phyloP scores from a whole-genome alignment of 2,888 invertebrate species.

The Eurytoma adleriae region DNA sequence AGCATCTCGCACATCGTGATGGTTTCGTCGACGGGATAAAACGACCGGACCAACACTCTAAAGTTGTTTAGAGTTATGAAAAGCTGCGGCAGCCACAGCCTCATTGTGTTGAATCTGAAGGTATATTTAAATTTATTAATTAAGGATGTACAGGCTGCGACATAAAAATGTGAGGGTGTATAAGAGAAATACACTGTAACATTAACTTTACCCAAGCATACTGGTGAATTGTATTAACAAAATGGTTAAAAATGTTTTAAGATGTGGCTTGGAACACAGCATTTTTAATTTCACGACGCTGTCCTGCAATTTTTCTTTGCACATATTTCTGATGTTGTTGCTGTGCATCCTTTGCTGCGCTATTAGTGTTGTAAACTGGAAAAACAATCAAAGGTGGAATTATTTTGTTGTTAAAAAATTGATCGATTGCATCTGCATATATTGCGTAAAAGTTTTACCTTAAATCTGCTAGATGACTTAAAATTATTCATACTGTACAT shows the following conservation, averaged over 20 bases:
- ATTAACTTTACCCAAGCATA: slow-evolving; percentile 80
- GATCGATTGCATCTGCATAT: too few relatives aligned
- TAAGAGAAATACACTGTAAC: neutral
- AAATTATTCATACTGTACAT: slow-evolving; percentile 85
- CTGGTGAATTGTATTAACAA: slow-evolving; percentile 82
- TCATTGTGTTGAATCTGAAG: slow-evolving; percentile 78
- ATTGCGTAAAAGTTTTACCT: slow-evolving; percentile 78
- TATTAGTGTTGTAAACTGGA: slow-evolving; percentile 33
- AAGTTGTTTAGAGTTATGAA: slow-evolving; percentile 79
- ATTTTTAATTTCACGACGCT: slow-evolving; percentile 26
- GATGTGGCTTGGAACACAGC: slow-evolving; percentile 76
- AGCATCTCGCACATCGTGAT: slow-evolving; percentile 77
- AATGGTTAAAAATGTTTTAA: slow-evolving; percentile 80
- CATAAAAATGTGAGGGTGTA: neutral
- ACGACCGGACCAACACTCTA: slow-evolving; percentile 64
- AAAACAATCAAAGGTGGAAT: neutral
- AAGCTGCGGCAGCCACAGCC: slow-evolving; percentile 80
- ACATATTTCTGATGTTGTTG: slow-evolving; percentile 20
- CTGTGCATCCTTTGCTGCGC: slow-evolving; percentile 13
- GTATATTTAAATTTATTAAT: neutral
- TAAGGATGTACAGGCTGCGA: neutral
- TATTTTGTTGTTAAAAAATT: neutral
- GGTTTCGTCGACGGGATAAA: slow-evolving; percentile 62
- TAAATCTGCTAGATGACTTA: slow-evolving; percentile 80
- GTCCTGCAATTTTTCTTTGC: slow-evolving; percentile 30